A percentile compares a stretch with the other conserved stretches of the same genome.
phyloP scores from a whole-genome alignment of 1,140 invertebrate species.

The Cataglyphis hispanica region DNA sequence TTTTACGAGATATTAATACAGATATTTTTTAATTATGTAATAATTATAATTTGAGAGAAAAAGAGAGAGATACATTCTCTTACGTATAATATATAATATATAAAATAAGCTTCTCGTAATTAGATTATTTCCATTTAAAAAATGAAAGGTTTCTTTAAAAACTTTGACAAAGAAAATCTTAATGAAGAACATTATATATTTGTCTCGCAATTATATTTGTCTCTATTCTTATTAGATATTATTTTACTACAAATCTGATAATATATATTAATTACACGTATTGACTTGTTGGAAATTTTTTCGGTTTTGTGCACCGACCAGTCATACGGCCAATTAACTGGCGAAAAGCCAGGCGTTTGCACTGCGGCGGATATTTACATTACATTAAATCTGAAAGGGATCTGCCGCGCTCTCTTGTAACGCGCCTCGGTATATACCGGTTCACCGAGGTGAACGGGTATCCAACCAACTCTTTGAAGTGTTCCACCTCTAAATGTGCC shows the following conservation, averaged over 20 bases:
- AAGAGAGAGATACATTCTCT: neutral
- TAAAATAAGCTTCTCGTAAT: neutral
- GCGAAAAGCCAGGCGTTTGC: conserved; percentile 72
- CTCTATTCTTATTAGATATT: neutral
- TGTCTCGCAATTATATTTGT: neutral
- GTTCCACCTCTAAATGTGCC: conserved; percentile 70
- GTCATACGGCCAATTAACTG: conserved; percentile 79
- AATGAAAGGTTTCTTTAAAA: neutral
- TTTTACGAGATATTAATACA: conserved; percentile 10
- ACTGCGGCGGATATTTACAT: conserved; percentile 78
- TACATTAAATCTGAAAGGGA: conserved; percentile 82
- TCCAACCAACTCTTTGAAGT: conserved; percentile 70
- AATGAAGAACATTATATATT: neutral
- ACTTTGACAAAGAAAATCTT: neutral
- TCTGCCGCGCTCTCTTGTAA: conserved; percentile 66
- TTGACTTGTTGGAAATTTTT: conserved; percentile 33
- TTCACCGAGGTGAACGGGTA: conserved; percentile 64
- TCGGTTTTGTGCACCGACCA: conserved; percentile 11
- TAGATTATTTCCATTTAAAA: neutral
- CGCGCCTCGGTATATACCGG: conserved; percentile 53
- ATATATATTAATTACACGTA: conserved; percentile 26
- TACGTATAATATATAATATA: neutral
- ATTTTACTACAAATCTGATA: neutral
- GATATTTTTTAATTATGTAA: neutral
- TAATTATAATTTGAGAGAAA: conserved; percentile 1